These are phyloP conservation scores for Merodon equestris DNA, from an alignment of 2,888 invertebrate species.

Conservation along the genomic window DNA sequence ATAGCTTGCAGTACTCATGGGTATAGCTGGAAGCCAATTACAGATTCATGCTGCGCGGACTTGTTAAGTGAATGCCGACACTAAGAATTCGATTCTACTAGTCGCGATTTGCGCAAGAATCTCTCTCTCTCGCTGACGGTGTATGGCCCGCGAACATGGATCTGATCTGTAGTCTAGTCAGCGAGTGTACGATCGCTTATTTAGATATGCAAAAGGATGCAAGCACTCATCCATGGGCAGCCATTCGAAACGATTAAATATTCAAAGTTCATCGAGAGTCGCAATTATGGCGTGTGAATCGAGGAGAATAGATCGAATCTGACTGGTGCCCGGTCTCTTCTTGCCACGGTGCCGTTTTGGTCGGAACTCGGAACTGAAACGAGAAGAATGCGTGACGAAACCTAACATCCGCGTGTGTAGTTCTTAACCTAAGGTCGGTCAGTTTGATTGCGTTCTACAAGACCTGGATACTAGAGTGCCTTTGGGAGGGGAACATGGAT, in stretches of 20 bases:
- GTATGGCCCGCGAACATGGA: too few relatives aligned
- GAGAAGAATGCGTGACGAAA: slow-evolving; percentile 57
- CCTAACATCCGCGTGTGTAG: slow-evolving; percentile 18
- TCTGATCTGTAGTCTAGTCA: too few relatives aligned
- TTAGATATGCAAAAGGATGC: slow-evolving; percentile 60
- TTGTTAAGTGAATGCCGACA: slow-evolving; percentile 40
- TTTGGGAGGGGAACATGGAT: too few relatives aligned
- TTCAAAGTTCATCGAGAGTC: slow-evolving; percentile 35
- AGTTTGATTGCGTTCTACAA: too few relatives aligned
- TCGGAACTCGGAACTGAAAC: too few relatives aligned
- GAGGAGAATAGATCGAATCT: slow-evolving; percentile 39
- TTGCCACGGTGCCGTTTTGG: neutral
- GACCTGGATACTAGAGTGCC: too few relatives aligned
- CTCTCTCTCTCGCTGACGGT: slow-evolving; percentile 3
- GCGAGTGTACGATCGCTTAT: slow-evolving; percentile 30
- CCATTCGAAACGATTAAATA: slow-evolving; percentile 53
- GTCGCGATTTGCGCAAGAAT: too few relatives aligned
- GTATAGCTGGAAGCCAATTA: slow-evolving; percentile 19
- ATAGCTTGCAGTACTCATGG: slow-evolving; percentile 18
- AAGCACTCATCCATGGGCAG: slow-evolving; percentile 38
- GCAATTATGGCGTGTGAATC: slow-evolving; percentile 61
- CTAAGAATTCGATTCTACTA: slow-evolving; percentile 14
- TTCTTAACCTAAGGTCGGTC: too few relatives aligned
- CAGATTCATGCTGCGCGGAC: slow-evolving; percentile 40
- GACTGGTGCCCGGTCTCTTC: neutral